These are phyloP conservation scores for Achatina immaculata DNA, from an alignment of 1,140 invertebrate genomes.

Conservation along the genomic window DNA sequence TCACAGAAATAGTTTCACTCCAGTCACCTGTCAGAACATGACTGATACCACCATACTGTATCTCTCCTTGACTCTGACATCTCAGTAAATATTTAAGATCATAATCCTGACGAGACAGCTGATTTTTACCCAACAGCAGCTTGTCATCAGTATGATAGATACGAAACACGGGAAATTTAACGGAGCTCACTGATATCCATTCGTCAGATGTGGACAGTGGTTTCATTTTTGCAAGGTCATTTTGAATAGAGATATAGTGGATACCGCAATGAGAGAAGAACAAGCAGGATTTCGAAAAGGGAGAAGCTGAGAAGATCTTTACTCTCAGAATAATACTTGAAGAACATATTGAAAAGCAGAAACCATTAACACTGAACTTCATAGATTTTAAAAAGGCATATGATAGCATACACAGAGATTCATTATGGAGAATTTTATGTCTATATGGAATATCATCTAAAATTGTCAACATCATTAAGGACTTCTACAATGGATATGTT, in stretches of 20 bases:
- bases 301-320: no score
- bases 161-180: slow-evolving; percentile 1
- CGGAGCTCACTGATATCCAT: neutral
- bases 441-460: no score
- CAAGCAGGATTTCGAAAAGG: no score
- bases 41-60: neutral
- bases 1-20: neutral
- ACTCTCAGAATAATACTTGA: no score
- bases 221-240: neutral
- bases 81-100: neutral
- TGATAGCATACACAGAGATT: no score
- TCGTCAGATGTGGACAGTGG: neutral
- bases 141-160: neutral
- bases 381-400: neutral
- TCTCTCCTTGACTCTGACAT: neutral
- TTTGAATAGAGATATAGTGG: neutral
- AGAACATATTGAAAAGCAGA: no score
- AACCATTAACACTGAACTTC: neutral
- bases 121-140: neutral
- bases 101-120: neutral
- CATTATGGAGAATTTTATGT: no score
- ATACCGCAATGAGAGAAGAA: no score
- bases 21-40: neutral
- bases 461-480: no score
- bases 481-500: no score